These are phyloP conservation scores for Dascyllus trimaculatus DNA, from an alignment of 2,113 vertebrate species.

Conservation along the genomic window DNA sequence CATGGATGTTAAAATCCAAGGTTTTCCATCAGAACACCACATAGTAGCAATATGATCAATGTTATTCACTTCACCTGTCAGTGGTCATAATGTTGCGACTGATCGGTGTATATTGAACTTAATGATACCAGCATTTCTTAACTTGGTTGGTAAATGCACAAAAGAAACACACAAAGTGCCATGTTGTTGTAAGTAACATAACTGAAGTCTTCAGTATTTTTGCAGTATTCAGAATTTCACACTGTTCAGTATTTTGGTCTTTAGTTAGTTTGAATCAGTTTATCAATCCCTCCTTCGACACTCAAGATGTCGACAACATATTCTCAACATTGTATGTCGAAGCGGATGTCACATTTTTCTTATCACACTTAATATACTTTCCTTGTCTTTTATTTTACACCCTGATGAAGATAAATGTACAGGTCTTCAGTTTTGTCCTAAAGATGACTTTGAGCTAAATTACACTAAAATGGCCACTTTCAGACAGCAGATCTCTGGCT, in stretches of 20 bases:
- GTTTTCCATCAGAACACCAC: no score
- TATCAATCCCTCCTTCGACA: not conserved
- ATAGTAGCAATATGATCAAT: no score
- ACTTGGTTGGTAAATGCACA: not conserved
- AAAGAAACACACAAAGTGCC: not conserved
- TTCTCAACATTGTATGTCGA: not conserved
- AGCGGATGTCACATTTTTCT: not conserved
- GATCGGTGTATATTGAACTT: no score
- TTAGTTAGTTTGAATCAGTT: not conserved
- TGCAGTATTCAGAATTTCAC: not conserved
- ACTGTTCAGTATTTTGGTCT: not conserved
- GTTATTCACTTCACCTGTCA: no score
- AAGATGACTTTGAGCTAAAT: not conserved
- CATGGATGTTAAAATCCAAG: no score
- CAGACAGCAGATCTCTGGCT: not conserved
- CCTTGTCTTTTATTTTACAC: not conserved
- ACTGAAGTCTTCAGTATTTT: not conserved
- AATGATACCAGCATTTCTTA: not conserved
- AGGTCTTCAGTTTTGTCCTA: not conserved
- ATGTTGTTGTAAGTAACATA: no score
- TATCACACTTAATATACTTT: not conserved
- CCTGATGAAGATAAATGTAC: not conserved
- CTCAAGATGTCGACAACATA: not conserved
- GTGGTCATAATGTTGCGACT: no score
- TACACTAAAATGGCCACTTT: not conserved